Conservation (phyloP, 2,113 vertebrate species). For the Scomber scombrus region DNA sequence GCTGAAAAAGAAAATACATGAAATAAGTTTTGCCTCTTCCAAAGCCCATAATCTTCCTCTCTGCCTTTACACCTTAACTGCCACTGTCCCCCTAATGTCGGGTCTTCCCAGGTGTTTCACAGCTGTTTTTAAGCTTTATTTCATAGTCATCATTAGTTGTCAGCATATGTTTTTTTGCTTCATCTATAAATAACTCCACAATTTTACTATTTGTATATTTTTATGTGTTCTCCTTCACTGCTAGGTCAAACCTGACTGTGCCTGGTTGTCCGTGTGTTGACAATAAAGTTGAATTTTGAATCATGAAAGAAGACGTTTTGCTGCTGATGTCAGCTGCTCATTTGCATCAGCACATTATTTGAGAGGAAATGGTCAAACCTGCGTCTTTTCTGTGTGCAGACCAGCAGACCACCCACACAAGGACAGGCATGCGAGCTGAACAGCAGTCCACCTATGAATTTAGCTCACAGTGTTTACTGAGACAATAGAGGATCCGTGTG, state of each 20-base stretch:
- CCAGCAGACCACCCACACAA: constrained; percentile 32
- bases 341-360: no score
- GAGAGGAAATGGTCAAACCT: neutral
- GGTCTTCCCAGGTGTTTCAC: neutral
- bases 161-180: no score
- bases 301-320: no score
- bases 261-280: no score
- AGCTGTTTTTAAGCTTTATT: neutral
- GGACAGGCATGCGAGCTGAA: neutral
- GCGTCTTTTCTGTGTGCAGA: neutral
- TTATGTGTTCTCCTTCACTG: no score
- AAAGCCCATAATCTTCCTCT: neutral
- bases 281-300: no score
- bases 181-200: no score
- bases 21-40: neutral
- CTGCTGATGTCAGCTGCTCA: no score
- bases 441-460: neutral
- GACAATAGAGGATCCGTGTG: constrained; percentile 37
- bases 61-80: neutral
- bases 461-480: constrained; percentile 21
- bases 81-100: neutral
- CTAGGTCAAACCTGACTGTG: no score
- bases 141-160: neutral
- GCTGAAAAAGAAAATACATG: neutral
- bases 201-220: no score